Percentiles rank a stretch among this genome's conserved stretches.
Evolutionary conservation across 2,797 vertebrate species (phyloP).

Genomic region (Chaetophractus vellerosus): DNA sequence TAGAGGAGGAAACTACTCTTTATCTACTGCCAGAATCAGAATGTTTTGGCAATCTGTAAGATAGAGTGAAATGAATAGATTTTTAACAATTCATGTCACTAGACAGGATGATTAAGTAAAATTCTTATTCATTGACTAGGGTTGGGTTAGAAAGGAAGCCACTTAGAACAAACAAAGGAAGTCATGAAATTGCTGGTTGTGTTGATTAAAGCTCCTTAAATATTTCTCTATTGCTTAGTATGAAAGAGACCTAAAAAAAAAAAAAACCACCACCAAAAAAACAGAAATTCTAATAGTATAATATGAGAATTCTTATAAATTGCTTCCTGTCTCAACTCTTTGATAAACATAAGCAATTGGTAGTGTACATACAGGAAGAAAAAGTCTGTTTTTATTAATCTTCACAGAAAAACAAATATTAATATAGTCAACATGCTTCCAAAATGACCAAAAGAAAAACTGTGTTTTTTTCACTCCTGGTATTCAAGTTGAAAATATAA

Average conservation of each 20-base stretch:
- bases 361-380: background rate
- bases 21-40: background rate
- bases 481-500: constrained; percentile 33
- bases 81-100: constrained; percentile 53
- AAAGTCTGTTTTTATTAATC: background rate
- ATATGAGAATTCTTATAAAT: constrained; percentile 11
- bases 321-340: constrained; percentile 26
- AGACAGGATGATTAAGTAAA: background rate
- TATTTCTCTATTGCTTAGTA: background rate
- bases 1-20: constrained; percentile 7
- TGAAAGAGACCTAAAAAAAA: constrained; percentile 25
- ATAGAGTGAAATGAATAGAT: background rate
- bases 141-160: constrained; percentile 36
- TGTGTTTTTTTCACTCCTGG: background rate
- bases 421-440: background rate
- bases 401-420: constrained; percentile 41
- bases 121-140: background rate
- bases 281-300: background rate
- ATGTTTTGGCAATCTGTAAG: background rate
- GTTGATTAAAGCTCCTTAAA: background rate
- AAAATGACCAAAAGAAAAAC: background rate
- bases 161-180: constrained; percentile 65
- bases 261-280: no score
- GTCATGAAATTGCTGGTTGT: background rate
- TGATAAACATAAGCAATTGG: constrained; percentile 1